These are phyloP conservation scores for Molothrus aeneus DNA, from an alignment of 2,797 vertebrate species.

Conservation along the genomic window DNA sequence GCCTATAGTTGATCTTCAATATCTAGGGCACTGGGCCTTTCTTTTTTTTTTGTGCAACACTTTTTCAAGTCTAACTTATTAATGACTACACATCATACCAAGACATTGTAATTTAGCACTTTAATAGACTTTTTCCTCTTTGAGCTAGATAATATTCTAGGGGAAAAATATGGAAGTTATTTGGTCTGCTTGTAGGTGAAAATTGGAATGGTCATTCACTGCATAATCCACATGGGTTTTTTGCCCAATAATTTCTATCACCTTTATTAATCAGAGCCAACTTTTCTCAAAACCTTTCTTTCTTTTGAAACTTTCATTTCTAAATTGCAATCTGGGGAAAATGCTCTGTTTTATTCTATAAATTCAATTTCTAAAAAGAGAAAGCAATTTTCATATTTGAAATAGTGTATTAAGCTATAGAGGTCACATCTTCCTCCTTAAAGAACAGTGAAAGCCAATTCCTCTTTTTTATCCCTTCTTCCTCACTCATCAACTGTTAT, in stretches of 20 bases:
- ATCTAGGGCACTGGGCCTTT: neutral
- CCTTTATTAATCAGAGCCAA: neutral
- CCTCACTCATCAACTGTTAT: neutral
- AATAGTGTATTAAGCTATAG: neutral
- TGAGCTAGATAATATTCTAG: neutral
- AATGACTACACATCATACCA: neutral
- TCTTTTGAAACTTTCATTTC: neutral
- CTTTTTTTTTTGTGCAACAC: neutral
- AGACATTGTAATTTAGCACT: neutral
- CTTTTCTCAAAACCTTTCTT: neutral
- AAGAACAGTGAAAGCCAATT: neutral
- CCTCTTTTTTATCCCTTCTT: neutral
- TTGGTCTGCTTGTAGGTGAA: neutral
- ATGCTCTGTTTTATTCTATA: neutral
- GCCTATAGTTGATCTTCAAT: neutral
- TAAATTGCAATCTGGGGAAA: neutral
- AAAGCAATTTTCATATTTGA: neutral
- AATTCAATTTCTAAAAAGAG: neutral
- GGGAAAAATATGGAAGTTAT: neutral
- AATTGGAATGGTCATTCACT: neutral
- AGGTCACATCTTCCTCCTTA: neutral
- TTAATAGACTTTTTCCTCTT: slow-evolving; percentile 14
- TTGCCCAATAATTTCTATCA: neutral
- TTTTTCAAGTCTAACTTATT: slow-evolving; percentile 9
- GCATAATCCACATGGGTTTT: neutral